Evolutionary conservation across 2,888 invertebrate species (phyloP), one percentile per base, ranked within the genome.

Genomic region (Sceliomorpha sp.): DNA sequence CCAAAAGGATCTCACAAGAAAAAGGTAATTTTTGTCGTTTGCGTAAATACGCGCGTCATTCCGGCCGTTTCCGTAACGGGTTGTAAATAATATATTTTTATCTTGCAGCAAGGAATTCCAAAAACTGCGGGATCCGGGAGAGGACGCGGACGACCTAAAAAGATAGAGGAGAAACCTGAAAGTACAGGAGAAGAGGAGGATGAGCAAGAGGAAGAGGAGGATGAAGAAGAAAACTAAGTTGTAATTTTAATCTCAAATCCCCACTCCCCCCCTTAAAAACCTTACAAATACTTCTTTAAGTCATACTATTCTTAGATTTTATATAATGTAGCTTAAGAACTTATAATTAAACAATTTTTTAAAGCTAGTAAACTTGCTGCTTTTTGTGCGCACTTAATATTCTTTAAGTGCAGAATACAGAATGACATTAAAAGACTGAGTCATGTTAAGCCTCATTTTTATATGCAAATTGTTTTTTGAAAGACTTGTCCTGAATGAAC

Each of bases 1-100:
- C 88, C 88, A 51, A 88, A 88, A 55, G 85, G 86, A 3, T 83
- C 88, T 6, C 84, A 85, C 59, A 88, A 88, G 81, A 88, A 88
- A 67, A 88, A 87, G 84, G 87, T 87, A 72, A 32, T n/a, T n/a
- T n/a, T n/a, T n/a, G n/a, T n/a, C n/a, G n/a, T n/a, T n/a, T n/a
- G n/a, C n/a, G n/a, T n/a, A n/a, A n/a, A n/a, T n/a, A n/a, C n/a
- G n/a, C n/a, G n/a, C n/a, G n/a, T n/a, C n/a, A n/a, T n/a, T n/a
- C n/a, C n/a, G n/a, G n/a, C n/a, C n/a, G n/a, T n/a, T n/a, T n/a
- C n/a, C n/a, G n/a, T n/a, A n/a, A n/a, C n/a, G n/a, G n/a, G n/a
- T n/a, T n/a, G n/a, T n/a, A n/a, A n/a, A n/a, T n/a, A n/a, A n/a
- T n/a, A n/a, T n/a, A n/a, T n/a, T n/a, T n/a, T n/a, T n/a, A n/a